Evolutionary conservation across 2,113 vertebrate species (phyloP), one percentile per base, ranked within the genome.

Genomic region (Pseudorhombus dupliciocellatus): DNA sequence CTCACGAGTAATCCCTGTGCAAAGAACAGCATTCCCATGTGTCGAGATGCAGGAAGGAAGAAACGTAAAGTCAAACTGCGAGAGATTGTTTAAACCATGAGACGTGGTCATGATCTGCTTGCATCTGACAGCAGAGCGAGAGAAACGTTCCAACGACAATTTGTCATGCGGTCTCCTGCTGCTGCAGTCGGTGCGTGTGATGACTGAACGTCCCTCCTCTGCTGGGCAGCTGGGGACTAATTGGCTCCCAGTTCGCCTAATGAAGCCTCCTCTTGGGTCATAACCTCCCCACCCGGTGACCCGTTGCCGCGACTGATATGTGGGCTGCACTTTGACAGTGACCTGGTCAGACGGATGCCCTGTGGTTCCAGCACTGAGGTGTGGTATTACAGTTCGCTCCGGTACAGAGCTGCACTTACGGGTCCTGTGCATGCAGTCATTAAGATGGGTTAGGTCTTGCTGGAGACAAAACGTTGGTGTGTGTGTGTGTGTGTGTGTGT

Each of bases 211-310:
- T 31, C 77, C 52, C 55, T 70, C 73, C 77, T 72, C 69, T 53
- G 9, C 55, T 25, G 5, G 60, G 70, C 75, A 86, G 80, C 77
- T 69, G 75, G 77, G 79, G 77, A 87, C 77, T 88, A 90, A 85
- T 83, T 88, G 83, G 81, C 82, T 79, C 54, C 73, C 20, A 37
- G 66, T 83, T 80, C 26, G 58, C 59, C 82, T 89, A 92, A 91
- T 89, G 84, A 91, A 79, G 77, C 53, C 73, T 44, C 62, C 76
- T 58, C 46, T 24, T 14, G 75, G 89, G 89, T 90, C 82, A 56
- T 60, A 75, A 84, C 84, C 88, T 88, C 53, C 83, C 71, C 68
- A 70, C 72, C 73, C 61, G 63, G 67, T 86, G 89, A 88, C 88
- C 87, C 74, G 48, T 18, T 52, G 40, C 80, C 73, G 79, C 69